Evolutionary conservation across 2,113 vertebrate genomes (phyloP).

Genomic region (human): DNA sequence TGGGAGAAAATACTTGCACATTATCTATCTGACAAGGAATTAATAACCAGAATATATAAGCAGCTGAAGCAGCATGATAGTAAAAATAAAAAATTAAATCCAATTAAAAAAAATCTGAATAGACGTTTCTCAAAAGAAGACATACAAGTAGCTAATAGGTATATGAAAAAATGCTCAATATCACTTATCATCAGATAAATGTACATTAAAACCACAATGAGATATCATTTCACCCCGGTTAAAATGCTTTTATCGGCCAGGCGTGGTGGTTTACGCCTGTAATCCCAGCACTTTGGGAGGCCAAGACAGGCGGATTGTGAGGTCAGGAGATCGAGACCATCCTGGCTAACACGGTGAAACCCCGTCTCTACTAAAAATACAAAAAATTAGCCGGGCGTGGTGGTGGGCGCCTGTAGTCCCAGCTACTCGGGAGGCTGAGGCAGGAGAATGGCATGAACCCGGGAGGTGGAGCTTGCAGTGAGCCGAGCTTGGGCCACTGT

Average conservation of each 20-base stretch:
- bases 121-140: not conserved
- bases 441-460: too few species aligned
- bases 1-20: not conserved
- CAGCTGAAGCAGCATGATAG: not conserved
- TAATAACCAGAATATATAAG: not conserved
- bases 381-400: too few species aligned
- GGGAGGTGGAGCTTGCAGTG: too few species aligned
- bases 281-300: too few species aligned
- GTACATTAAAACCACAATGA: not conserved
- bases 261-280: too few species aligned
- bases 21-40: not conserved
- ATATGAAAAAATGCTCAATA: not conserved
- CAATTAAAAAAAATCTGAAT: not conserved
- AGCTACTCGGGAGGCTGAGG: too few species aligned
- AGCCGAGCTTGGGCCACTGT: too few species aligned
- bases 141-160: not conserved
- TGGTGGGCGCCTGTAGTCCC: too few species aligned
- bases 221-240: not conserved
- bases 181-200: not conserved
- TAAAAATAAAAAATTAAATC: not conserved
- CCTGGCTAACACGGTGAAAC: too few species aligned
- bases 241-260: not conserved
- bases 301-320: too few species aligned
- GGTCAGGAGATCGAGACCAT: too few species aligned
- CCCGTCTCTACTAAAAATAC: too few species aligned